Conservation (phyloP, 2,113 vertebrate genomes). For the Heterotis niloticus region DNA sequence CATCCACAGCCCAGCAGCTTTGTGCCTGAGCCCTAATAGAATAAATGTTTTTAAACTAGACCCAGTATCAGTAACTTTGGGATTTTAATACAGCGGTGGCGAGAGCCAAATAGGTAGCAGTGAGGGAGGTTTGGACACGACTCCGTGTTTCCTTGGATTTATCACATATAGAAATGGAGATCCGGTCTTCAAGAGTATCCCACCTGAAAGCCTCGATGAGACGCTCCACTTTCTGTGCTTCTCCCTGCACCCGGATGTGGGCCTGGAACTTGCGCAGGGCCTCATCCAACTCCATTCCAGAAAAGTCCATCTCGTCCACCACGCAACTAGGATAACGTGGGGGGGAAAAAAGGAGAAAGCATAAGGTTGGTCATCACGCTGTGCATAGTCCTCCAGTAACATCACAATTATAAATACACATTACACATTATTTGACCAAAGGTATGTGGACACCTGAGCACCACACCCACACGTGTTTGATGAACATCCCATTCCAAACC, state of each 20-base stretch:
- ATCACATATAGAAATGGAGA: neutral
- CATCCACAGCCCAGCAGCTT: no score
- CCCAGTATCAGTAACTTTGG: no score
- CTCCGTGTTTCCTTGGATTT: no score
- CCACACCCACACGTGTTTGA: no score
- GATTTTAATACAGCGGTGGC: no score
- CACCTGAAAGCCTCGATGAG: slow-evolving; percentile 97
- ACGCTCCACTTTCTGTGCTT: slow-evolving; percentile 94
- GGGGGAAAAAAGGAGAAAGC: neutral
- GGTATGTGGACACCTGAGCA: no score
- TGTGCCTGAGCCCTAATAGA: no score
- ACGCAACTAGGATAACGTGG: slow-evolving; percentile 74
- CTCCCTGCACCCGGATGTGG: slow-evolving; percentile 94
- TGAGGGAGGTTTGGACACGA: no score
- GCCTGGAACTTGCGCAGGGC: slow-evolving; percentile 96
- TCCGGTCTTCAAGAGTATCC: neutral
- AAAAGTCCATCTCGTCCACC: slow-evolving; percentile 98
- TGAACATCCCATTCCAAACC: no score
- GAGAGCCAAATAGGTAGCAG: neutral
- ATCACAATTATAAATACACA: neutral
- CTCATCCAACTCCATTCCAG: slow-evolving; percentile 93
- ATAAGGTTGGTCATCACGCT: neutral
- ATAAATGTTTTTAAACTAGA: no score
- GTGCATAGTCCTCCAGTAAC: neutral
- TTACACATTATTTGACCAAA: no score